Evolutionary conservation across 2,888 invertebrate genomes (phyloP), one percentile per base, ranked within the genome.

Genomic region (Charanyca ferruginea): DNA sequence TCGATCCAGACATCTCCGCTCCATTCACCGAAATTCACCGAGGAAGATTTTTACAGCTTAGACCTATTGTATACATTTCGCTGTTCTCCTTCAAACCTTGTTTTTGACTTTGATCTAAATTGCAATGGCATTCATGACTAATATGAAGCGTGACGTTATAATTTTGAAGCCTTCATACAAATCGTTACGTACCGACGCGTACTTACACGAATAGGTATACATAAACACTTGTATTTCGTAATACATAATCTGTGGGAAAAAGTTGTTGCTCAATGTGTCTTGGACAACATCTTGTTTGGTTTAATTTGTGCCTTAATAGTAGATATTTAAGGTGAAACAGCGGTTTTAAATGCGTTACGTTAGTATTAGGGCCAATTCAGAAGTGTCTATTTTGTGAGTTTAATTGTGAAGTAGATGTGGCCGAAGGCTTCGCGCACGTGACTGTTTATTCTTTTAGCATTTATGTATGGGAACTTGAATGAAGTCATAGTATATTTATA

Each of bases 241-340:
- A 87, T 47, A 67, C 16, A 80, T 83, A 83, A 85, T 86, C 84
- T 85, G 83, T 77, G 83, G 85, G 79, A 83, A 84, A 85, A 76
- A 73, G 62, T 62, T 63, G 63, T 89, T 88, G 64, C 83, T 77
- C 79, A 84, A 86, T 79, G 66, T 18, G 28, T 25, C 35, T 41
- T 54, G 60, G 45, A 44, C 32, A 41, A 41, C 52, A 44, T 54
- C 32, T 60, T 54, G 48, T 62, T 54, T 58, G 49, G 3, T 35
- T 49, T 41, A 53, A 25, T 51, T 42, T 22, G 48, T 41, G 25
- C 22, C 48, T 45, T 67, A 23, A 32, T 32, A 22, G 38, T 18
- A 45, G 9, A 45, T 22, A 22, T 61, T 58, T 74, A 66, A 66
- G 67, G 60, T 71, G 52, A 64, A 54, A 23, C 28, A 6, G 25